Base-by-base conservation (phyloP, 2,888 invertebrate genomes). In the Helleia helle region DNA sequence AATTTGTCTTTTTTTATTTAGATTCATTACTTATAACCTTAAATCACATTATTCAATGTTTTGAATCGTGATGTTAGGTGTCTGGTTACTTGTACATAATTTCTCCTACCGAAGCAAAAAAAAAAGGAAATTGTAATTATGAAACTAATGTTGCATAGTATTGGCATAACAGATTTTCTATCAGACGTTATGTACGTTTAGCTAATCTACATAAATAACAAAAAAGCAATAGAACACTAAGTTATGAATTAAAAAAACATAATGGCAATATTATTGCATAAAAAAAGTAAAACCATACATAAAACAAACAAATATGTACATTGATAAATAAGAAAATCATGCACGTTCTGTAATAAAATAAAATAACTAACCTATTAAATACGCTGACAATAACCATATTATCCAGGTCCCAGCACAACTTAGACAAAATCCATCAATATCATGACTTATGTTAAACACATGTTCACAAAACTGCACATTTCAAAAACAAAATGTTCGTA, bases 311-410 rank as follows among this genome's bases (percentile, higher is more conserved):
- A 18, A 22, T 11, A 34, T n/a, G n/a, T n/a, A 18, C 9, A 11
- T 40, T n/a, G n/a, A 28, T 15, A 29, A 47, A 39, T 46, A 15
- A 24, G n/a, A n/a, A 30, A 24, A 8, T 3, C 9, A n/a, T 18
- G 13, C 41, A 45, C 40, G 40, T 41, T 37, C 36, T 34, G 43
- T 38, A 39, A 29, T 36, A 22, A 44, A 25, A 37, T 30, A 44
- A 41, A 34, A 53, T 43, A 45, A 71, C 79, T 71, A 59, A 83
- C 83, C 83, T 83, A 73, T 77, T 84, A 65, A 84, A 84, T 61
- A 84, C 83, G 66, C 83, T 73, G 66, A 84, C 81, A 62, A 84
- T 83, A 66, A 84, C 83, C 83, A 84, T 84, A 71, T 64, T 81
- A 34, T 74, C 34, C 34, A 75, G 65, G 74, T 80, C 79, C 81